phyloP scores from a whole-genome alignment of 2,797 vertebrate genomes.

The Limosa lapponica region DNA sequence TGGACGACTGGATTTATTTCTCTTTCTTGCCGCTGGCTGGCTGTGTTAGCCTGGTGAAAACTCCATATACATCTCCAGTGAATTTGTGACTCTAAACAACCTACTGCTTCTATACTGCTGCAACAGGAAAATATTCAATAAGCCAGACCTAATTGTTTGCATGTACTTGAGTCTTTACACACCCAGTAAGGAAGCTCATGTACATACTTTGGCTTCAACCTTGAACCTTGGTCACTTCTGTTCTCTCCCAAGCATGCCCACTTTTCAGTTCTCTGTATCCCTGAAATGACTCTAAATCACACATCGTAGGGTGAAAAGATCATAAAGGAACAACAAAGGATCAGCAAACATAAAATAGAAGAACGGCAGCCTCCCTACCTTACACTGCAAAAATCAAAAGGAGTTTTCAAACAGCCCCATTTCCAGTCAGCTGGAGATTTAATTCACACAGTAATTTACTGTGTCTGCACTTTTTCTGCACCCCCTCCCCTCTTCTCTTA shows the following conservation, averaged over 20 bases:
- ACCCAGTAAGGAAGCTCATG: neutral
- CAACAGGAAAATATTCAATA: neutral
- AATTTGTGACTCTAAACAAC: neutral
- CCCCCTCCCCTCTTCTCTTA: neutral
- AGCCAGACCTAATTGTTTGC: neutral
- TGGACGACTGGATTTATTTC: neutral
- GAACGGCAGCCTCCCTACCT: slow-evolving; percentile 68
- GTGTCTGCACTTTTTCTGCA: neutral
- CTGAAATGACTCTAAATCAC: slow-evolving; percentile 66
- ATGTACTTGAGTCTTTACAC: neutral
- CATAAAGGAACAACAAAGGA: slow-evolving; percentile 74
- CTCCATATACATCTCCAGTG: neutral
- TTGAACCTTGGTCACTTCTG: neutral
- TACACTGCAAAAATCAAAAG: slow-evolving; percentile 69
- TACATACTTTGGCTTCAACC: neutral
- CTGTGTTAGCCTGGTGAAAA: neutral
- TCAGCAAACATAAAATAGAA: slow-evolving; percentile 74
- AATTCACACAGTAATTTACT: slow-evolving; percentile 54
- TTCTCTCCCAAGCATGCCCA: neutral
- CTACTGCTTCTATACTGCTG: neutral
- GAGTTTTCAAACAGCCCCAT: slow-evolving; percentile 61
- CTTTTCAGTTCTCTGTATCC: slow-evolving; percentile 30
- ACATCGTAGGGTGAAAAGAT: slow-evolving; percentile 58
- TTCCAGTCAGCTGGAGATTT: slow-evolving; percentile 70
- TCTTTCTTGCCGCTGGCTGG: neutral